A percentile compares a stretch with the other conserved stretches of the same genome.
Evolutionary conservation across 2,797 vertebrate genomes (phyloP).

Genomic region (Gambelia wislizenii): DNA sequence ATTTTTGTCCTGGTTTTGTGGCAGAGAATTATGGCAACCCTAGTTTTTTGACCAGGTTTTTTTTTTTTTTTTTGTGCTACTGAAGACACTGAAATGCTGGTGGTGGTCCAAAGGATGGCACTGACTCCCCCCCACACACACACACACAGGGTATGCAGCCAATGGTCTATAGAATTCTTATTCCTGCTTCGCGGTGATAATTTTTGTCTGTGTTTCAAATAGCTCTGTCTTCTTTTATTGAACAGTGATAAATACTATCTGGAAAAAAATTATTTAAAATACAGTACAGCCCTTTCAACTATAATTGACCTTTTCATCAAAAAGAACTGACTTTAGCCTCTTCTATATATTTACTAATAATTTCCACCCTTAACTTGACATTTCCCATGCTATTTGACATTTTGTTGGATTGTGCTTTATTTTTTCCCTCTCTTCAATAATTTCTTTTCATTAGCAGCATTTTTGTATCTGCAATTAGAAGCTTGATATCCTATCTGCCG

Average conservation of each 20-base stretch:
- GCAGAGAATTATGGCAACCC: too few relatives aligned
- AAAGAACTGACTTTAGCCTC: conserved; percentile 22
- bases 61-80: too few relatives aligned
- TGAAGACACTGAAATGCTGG: too few relatives aligned
- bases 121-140: too few relatives aligned
- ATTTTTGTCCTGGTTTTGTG: too few relatives aligned
- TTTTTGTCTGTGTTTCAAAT: conserved; percentile 15
- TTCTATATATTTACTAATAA: conserved; percentile 41
- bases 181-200: not conserved
- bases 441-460: conserved; percentile 54
- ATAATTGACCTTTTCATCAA: conserved; percentile 47
- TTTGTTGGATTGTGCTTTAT: conserved; percentile 29
- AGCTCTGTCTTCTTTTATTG: not conserved
- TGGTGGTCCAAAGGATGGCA: too few relatives aligned
- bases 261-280: conserved; percentile 2
- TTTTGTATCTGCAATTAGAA: conserved; percentile 49
- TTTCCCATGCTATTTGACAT: conserved; percentile 57
- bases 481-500: not conserved
- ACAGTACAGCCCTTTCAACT: conserved; percentile 27
- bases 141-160: too few relatives aligned
- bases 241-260: conserved; percentile 47
- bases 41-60: too few relatives aligned
- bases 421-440: conserved; percentile 35
- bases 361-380: conserved; percentile 29
- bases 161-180: too few relatives aligned